Percentiles rank a stretch among this genome's conserved stretches.
Conservation (phyloP, 2,888 invertebrate species). For the Hydraecia micacea region DNA sequence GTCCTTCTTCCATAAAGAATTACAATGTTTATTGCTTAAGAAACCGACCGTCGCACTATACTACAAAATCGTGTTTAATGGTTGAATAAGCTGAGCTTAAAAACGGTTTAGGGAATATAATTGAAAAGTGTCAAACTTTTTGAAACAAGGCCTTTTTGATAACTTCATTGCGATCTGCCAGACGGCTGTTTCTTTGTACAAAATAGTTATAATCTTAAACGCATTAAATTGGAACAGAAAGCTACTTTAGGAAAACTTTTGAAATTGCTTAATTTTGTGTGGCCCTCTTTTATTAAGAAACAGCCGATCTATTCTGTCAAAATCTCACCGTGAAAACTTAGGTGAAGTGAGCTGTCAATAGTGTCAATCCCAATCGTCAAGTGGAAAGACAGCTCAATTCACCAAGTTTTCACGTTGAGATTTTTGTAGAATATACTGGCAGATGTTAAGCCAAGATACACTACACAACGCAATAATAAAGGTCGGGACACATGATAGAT, state of each 20-base stretch:
- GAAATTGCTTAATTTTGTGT: conserved; percentile 7
- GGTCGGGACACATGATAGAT: not conserved
- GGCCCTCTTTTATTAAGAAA: not conserved
- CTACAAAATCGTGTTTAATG: conserved; percentile 16
- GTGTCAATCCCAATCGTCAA: not conserved
- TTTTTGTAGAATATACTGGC: not conserved
- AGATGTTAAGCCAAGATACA: not conserved
- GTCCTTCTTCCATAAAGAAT: conserved; percentile 32
- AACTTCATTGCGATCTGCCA: conserved; percentile 25
- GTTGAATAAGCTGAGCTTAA: conserved; percentile 18
- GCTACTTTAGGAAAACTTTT: not conserved
- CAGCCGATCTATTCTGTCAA: not conserved
- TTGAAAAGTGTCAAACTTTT: conserved; percentile 49
- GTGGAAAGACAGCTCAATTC: not conserved
- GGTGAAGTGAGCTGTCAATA: not conserved
- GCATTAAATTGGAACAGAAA: conserved; percentile 10
- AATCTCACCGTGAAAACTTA: not conserved
- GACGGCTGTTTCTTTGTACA: conserved; percentile 4
- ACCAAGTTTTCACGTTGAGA: not conserved
- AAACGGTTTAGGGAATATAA: conserved; percentile 33
- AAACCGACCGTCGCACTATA: not conserved
- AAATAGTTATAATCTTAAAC: conserved; percentile 23
- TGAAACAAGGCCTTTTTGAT: conserved; percentile 14
- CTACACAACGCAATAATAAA: not conserved
- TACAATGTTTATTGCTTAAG: conserved; percentile 26